Percentiles rank a stretch among this genome's conserved stretches.
Evolutionary conservation across 2,888 invertebrate genomes (phyloP).

Genomic region (Meteorus cinctellus): DNA sequence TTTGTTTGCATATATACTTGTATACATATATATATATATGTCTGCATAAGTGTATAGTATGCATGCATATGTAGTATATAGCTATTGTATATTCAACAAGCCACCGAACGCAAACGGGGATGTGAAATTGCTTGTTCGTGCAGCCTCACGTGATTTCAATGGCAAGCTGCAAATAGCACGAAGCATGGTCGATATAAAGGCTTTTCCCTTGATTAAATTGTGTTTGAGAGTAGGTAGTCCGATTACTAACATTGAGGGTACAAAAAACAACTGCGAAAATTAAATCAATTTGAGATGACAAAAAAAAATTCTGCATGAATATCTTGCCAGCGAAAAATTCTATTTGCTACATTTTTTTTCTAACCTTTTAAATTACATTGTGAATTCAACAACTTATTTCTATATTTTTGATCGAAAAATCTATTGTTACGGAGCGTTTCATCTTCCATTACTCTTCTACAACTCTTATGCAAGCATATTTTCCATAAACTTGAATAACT

Average conservation of each 20-base stretch:
- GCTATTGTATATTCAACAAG: conserved; percentile 35
- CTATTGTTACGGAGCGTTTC: too few relatives aligned
- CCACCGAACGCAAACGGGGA: conserved; percentile 36
- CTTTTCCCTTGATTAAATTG: conserved; percentile 73
- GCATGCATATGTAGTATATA: conserved; percentile 21
- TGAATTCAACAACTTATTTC: too few relatives aligned
- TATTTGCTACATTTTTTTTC: too few relatives aligned
- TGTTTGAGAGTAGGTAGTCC: conserved; percentile 60
- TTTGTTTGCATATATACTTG: conserved; percentile 12
- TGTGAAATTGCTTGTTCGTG: conserved; percentile 3
- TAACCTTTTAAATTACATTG: too few relatives aligned
- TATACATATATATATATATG: neutral
- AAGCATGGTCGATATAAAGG: conserved; percentile 66
- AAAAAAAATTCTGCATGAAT: too few relatives aligned
- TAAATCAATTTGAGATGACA: too few relatives aligned
- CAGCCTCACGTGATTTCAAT: conserved; percentile 66
- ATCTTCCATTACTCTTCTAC: too few relatives aligned
- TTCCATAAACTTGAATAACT: too few relatives aligned
- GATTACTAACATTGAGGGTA: neutral
- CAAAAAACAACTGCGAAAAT: neutral
- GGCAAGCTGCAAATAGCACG: conserved; percentile 69
- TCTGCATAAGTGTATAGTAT: conserved; percentile 6
- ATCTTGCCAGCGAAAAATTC: too few relatives aligned
- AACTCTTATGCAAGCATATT: too few relatives aligned
- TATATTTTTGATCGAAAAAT: too few relatives aligned